A percentile compares a stretch with the other conserved stretches of the same genome.
phyloP scores from a whole-genome alignment of 2,888 invertebrate species.

The Rhopalosiphum nymphaeae region DNA sequence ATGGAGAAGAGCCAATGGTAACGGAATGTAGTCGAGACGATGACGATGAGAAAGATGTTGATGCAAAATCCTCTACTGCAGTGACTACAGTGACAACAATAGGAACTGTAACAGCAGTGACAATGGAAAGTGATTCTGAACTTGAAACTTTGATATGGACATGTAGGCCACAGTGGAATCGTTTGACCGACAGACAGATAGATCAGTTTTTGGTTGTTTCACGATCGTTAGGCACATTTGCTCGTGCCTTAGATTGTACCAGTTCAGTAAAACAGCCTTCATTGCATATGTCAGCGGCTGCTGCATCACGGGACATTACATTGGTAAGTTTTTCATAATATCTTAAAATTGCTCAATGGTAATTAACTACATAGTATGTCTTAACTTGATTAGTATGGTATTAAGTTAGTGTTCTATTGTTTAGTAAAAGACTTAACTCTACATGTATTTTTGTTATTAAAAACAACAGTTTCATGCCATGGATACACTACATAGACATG shows the following conservation, averaged over 20 bases:
- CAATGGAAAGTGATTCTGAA: constrained; percentile 66
- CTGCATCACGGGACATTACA: constrained; percentile 98
- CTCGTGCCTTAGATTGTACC: constrained; percentile 97
- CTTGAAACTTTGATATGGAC: constrained; percentile 96
- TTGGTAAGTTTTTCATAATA: constrained; percentile 75
- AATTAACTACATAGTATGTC: neutral
- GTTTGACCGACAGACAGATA: constrained; percentile 92
- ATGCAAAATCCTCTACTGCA: constrained; percentile 17
- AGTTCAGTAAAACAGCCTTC: constrained; percentile 98
- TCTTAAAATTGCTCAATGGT: neutral
- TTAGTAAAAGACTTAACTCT: neutral
- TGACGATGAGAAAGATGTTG: neutral
- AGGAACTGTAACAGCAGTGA: neutral
- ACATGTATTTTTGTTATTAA: constrained; percentile 60
- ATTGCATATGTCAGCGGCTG: constrained; percentile 99
- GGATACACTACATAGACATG: constrained; percentile 94
- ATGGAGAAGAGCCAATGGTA: neutral
- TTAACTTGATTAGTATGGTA: neutral
- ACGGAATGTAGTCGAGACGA: neutral
- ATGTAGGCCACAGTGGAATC: constrained; percentile 80
- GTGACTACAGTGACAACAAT: constrained; percentile 2
- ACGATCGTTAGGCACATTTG: constrained; percentile 83
- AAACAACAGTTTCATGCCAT: constrained; percentile 91
- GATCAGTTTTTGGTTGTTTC: constrained; percentile 96
- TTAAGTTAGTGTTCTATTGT: neutral